Evolutionary conservation across 2,888 invertebrate genomes (phyloP), one percentile per base, ranked within the genome.

Genomic region (Lysandra bellargus): DNA sequence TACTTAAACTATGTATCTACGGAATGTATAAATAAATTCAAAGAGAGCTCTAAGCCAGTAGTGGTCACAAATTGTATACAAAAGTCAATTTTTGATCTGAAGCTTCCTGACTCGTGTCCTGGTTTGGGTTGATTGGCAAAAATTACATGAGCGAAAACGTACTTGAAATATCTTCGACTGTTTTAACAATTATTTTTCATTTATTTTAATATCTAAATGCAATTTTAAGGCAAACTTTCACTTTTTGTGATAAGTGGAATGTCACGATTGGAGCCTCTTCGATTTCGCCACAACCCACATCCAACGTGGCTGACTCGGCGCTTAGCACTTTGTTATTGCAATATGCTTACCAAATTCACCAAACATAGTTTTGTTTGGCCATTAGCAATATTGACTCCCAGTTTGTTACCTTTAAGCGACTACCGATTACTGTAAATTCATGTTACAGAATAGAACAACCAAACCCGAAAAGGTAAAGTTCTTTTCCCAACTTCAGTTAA

Each of bases 211-310:
- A 79, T 80, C 53, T 87, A 85, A 89, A 89, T 89, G 90, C 90
- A 91, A 91, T 92, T 91, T 91, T 89, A 89, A 88, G 88, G 89
- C 87, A 86, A 89, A 91, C 91, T 92, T 92, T 92, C 92, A 88
- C 90, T 87, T 90, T 87, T 88, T 87, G 87, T 90, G 89, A 90
- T 92, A 93, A 92, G 90, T 92, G 91, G 89, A 89, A 90, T 91
- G 90, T 92, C 92, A 90, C 91, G 92, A 92, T 91, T 88, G 89
- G 89, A 89, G 89, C 90, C 87, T 91, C 90, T 91, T 88, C 84
- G 89, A 90, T 92, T 93, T 92, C 91, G 90, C 92, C 91, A 90
- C 86, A 90, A 89, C 87, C 69, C 69, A 69, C 69, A 23, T 30
- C 64, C 64, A 64, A 30, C 7, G 9, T 64, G 9, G 64, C 30